A percentile compares a stretch with the other conserved stretches of the same genome.
Conservation (phyloP, 2,113 vertebrate species). For the Rhipidura dahli region DNA sequence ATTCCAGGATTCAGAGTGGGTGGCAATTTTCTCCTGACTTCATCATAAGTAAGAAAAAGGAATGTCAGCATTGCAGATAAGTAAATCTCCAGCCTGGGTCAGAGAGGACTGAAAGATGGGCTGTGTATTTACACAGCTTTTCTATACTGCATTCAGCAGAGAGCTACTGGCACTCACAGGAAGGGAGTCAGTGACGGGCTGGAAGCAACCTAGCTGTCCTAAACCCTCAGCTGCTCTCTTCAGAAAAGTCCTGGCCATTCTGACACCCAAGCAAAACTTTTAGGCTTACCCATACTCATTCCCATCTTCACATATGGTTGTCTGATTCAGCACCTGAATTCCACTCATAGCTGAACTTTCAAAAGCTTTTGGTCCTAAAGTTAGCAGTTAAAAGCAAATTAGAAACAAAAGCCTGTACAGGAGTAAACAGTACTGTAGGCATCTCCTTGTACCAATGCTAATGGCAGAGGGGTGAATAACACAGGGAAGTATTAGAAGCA, state of each 20-base stretch:
- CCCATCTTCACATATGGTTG: not conserved
- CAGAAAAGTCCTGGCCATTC: not conserved
- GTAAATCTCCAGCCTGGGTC: not conserved
- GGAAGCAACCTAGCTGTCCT: not conserved
- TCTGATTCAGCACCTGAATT: not conserved
- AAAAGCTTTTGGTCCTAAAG: not conserved
- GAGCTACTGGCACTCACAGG: rapidly evolving
- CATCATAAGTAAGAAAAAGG: not conserved
- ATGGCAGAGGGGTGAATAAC: not conserved
- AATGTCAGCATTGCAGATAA: not conserved
- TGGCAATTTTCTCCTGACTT: not conserved
- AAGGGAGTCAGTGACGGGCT: not conserved
- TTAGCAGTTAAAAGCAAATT: not conserved
- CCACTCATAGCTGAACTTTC: not conserved
- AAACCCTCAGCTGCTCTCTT: not conserved
- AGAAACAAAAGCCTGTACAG: not conserved
- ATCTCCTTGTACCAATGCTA: not conserved
- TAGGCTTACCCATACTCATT: not conserved
- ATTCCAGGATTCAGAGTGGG: not conserved
- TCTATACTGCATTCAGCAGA: not conserved
- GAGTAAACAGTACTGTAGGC: not conserved
- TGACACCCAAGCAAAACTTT: not conserved
- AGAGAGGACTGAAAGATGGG: not conserved
- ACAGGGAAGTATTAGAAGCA: not conserved
- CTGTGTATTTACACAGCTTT: not conserved